phyloP scores from a whole-genome alignment of 2,888 invertebrate species.

The Empis livida region DNA sequence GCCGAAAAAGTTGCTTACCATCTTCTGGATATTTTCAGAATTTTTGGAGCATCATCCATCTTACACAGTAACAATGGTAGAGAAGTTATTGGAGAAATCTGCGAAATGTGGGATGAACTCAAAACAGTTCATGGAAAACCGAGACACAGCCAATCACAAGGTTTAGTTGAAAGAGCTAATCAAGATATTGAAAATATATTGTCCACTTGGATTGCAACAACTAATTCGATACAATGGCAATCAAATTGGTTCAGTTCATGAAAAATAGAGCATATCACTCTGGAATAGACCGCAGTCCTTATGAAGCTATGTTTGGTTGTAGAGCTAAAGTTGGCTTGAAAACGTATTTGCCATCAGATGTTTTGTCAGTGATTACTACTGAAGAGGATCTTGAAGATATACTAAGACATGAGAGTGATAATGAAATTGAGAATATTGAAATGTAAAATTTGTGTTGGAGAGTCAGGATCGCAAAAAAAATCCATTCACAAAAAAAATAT shows the following conservation, averaged over 20 bases:
- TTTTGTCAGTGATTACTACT: neutral
- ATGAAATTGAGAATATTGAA: neutral
- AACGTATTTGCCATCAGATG: neutral
- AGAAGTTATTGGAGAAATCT: conserved; percentile 11
- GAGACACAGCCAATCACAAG: conserved; percentile 22
- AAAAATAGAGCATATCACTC: conserved; percentile 30
- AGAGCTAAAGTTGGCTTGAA: conserved; percentile 11
- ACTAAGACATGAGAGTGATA: neutral
- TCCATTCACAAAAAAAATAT: too few relatives aligned
- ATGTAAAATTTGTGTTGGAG: neutral
- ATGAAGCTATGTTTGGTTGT: conserved; percentile 27
- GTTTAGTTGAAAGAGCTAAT: conserved; percentile 21
- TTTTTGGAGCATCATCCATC: conserved; percentile 18
- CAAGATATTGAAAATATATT: conserved; percentile 27
- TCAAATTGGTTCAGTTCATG: conserved; percentile 29
- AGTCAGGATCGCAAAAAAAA: too few relatives aligned
- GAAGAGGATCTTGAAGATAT: conserved; percentile 1
- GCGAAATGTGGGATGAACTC: conserved; percentile 18
- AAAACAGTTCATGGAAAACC: conserved; percentile 31
- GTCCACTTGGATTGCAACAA: conserved; percentile 22
- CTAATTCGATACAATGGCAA: conserved; percentile 24
- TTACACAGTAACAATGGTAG: conserved; percentile 14
- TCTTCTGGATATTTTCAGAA: conserved; percentile 27
- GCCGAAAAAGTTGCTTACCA: conserved; percentile 26
- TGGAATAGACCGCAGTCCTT: conserved; percentile 26